Percentiles rank a stretch among this genome's conserved stretches.
Conservation (phyloP, 2,888 invertebrate genomes). For the Malthinus seriepunctatus region DNA sequence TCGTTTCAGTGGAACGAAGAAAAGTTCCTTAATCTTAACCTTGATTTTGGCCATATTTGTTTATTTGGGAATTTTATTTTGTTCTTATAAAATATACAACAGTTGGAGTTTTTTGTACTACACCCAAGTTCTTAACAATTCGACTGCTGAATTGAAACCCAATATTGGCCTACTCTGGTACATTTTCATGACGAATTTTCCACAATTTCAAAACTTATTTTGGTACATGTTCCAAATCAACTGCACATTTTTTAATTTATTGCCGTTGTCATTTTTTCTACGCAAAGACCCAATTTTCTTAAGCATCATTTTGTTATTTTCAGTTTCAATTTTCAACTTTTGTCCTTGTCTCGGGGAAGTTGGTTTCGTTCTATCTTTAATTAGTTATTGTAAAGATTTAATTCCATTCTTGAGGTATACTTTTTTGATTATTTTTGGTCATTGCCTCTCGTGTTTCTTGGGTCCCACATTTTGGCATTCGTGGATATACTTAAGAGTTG, state of each 20-base stretch:
- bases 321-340: slow-evolving; percentile 92
- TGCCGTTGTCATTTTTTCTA: slow-evolving; percentile 82
- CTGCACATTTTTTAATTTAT: slow-evolving; percentile 85
- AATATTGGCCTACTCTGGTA: slow-evolving; percentile 99
- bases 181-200: slow-evolving; percentile 99
- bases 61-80: background rate
- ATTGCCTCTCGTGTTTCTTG: slow-evolving; percentile 84
- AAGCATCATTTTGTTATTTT: slow-evolving; percentile 75
- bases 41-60: slow-evolving; percentile 25
- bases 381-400: slow-evolving; percentile 90
- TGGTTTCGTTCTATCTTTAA: slow-evolving; percentile 84
- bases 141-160: slow-evolving; percentile 91
- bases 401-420: slow-evolving; percentile 92
- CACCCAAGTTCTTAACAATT: slow-evolving; percentile 66
- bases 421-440: slow-evolving; percentile 87
- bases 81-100: slow-evolving; percentile 13
- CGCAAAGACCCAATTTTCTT: slow-evolving; percentile 79
- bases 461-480: slow-evolving; percentile 96
- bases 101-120: slow-evolving; percentile 57
- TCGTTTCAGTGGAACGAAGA: slow-evolving; percentile 56
- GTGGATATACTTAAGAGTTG: slow-evolving; percentile 97
- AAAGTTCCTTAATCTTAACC: background rate
- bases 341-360: slow-evolving; percentile 97
- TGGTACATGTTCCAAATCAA: slow-evolving; percentile 97
- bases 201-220: slow-evolving; percentile 94